Conservation (phyloP, 2,888 invertebrate species). For the Euplexia lucipara region DNA sequence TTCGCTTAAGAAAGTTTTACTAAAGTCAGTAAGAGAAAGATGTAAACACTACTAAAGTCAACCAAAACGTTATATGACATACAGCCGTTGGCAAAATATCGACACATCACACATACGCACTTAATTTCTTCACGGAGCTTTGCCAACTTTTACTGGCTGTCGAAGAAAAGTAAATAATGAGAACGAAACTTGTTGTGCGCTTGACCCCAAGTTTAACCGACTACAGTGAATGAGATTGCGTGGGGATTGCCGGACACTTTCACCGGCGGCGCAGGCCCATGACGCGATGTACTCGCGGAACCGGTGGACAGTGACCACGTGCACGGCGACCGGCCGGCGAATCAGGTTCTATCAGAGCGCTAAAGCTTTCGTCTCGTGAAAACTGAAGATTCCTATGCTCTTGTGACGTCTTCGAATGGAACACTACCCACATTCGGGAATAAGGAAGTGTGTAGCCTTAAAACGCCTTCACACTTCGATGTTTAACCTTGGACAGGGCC, state of each 20-base stretch:
- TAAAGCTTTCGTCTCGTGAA: neutral
- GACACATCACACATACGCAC: conserved; percentile 32
- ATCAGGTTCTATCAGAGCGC: conserved; percentile 9
- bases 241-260: conserved; percentile 80
- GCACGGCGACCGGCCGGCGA: conserved; percentile 40
- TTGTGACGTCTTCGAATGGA: neutral
- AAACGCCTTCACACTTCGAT: too few species aligned
- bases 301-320: conserved; percentile 65
- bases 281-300: conserved; percentile 55
- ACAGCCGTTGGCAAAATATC: conserved; percentile 30
- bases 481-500: too few species aligned
- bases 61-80: conserved; percentile 25
- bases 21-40: conserved; percentile 31
- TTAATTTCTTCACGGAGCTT: conserved; percentile 51
- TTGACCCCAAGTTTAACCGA: conserved; percentile 79
- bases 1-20: conserved; percentile 39
- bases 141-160: conserved; percentile 83
- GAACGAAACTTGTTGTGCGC: conserved; percentile 82
- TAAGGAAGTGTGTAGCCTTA: too few species aligned
- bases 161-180: conserved; percentile 78
- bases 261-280: conserved; percentile 69
- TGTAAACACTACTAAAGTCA: conserved; percentile 19
- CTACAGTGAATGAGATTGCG: conserved; percentile 75
- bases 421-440: neutral
- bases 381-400: neutral